phyloP scores from a whole-genome alignment of 1,140 invertebrate genomes.

The Hycleus cichorii region DNA sequence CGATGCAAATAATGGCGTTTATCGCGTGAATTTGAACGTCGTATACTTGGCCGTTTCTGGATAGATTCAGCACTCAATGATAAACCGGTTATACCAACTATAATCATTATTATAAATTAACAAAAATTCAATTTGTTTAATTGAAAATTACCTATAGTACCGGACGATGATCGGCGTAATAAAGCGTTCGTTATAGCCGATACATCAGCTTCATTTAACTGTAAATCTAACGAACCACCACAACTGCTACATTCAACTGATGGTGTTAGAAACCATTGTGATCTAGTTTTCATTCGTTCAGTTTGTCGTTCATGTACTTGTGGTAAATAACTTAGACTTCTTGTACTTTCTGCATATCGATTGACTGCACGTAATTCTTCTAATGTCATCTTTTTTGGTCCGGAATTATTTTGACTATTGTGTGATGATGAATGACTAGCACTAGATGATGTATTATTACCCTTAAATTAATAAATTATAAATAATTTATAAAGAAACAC shows the following conservation, averaged over 20 bases:
- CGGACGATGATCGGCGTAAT: conserved; percentile 37
- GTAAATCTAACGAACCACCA: conserved; percentile 46
- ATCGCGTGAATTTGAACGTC: conserved; percentile 57
- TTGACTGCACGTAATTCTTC: conserved; percentile 79
- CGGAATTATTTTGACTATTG: conserved; percentile 36
- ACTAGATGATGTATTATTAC: conserved; percentile 53
- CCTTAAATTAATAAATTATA: conserved; percentile 7
- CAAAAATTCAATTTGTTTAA: not conserved
- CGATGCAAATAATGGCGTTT: conserved; percentile 58
- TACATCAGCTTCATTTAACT: conserved; percentile 47
- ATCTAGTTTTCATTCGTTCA: conserved; percentile 84
- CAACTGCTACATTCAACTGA: conserved; percentile 51
- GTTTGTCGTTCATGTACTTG: conserved; percentile 92
- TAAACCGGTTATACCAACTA: conserved; percentile 50
- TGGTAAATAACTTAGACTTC: conserved; percentile 82
- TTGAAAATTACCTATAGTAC: conserved; percentile 35
- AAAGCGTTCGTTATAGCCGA: conserved; percentile 37
- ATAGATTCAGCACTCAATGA: conserved; percentile 63
- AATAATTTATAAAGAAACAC: not conserved
- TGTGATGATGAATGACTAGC: conserved; percentile 46
- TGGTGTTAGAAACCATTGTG: conserved; percentile 87
- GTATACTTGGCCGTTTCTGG: conserved; percentile 54
- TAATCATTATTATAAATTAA: conserved; percentile 13
- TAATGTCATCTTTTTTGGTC: conserved; percentile 60
- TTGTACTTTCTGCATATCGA: conserved; percentile 86